Percentiles rank a stretch among this genome's conserved stretches.
phyloP scores from a whole-genome alignment of 2,888 invertebrate species.

The Ennomos quercinarius region DNA sequence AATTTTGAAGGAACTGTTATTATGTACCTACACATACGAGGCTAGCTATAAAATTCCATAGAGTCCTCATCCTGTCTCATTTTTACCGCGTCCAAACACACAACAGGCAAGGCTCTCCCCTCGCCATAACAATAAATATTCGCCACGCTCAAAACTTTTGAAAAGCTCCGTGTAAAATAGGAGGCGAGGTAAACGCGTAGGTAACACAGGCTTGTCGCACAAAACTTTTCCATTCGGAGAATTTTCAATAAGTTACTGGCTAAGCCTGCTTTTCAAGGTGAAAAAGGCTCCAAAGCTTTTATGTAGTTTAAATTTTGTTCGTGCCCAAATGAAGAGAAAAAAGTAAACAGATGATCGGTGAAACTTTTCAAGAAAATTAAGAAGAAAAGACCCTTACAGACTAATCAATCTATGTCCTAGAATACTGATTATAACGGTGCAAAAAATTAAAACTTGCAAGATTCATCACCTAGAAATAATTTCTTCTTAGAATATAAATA shows the following conservation, averaged over 20 bases:
- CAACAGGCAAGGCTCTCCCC: too few species aligned
- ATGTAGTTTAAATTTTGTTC: neutral
- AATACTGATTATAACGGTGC: neutral
- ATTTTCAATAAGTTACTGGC: conserved; percentile 26
- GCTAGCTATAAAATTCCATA: conserved; percentile 17
- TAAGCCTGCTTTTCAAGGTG: conserved; percentile 13
- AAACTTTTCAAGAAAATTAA: too few species aligned
- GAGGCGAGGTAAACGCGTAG: conserved; percentile 39
- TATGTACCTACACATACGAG: too few species aligned
- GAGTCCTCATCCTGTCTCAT: conserved; percentile 10
- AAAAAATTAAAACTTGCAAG: too few species aligned
- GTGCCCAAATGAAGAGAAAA: neutral
- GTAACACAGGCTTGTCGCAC: conserved; percentile 27
- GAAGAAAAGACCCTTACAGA: too few species aligned
- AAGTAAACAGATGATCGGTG: neutral
- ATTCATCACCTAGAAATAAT: too few species aligned
- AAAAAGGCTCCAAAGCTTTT: conserved; percentile 14
- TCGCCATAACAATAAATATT: conserved; percentile 57
- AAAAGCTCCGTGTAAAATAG: conserved; percentile 45
- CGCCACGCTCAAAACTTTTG: conserved; percentile 40
- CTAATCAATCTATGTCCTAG: neutral
- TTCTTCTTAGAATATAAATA: too few species aligned
- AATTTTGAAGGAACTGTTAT: conserved; percentile 17
- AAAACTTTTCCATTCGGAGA: conserved; percentile 23
- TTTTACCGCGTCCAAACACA: conserved; percentile 41